phyloP scores from a whole-genome alignment of 2,888 invertebrate genomes.

The Frankliniella fusca region DNA sequence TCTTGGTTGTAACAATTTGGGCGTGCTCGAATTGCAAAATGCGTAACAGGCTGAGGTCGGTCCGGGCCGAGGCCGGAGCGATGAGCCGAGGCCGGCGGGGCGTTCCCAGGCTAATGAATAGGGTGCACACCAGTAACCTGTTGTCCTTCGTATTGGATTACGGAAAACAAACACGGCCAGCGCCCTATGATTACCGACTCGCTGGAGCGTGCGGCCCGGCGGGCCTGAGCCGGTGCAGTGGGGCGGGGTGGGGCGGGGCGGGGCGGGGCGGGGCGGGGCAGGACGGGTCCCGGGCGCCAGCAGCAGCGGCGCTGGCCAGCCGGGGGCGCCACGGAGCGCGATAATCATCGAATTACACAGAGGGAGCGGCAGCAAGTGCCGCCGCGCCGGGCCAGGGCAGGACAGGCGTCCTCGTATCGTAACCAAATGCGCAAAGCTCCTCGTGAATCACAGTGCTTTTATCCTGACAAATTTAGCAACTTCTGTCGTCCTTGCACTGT shows the following conservation, averaged over 20 bases:
- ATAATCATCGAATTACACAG: conserved; percentile 3
- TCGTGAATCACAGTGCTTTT: too few relatives aligned
- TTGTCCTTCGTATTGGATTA: conserved; percentile 12
- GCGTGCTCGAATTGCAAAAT: background rate
- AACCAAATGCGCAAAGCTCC: too few relatives aligned
- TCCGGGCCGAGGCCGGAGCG: too few relatives aligned
- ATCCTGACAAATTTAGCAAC: too few relatives aligned
- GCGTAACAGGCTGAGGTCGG: background rate
- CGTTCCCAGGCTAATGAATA: conserved; percentile 9
- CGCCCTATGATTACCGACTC: conserved; percentile 4
- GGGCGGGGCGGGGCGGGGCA: background rate
- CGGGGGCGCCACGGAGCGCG: background rate
- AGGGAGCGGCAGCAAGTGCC: background rate
- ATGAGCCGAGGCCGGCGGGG: too few relatives aligned
- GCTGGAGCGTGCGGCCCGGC: conserved; percentile 6
- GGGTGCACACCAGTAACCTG: background rate
- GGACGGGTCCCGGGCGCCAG: background rate
- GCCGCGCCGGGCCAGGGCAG: too few relatives aligned
- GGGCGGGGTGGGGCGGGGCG: background rate
- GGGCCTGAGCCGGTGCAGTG: background rate
- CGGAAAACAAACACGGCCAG: conserved; percentile 21
- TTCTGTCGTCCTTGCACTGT: too few relatives aligned
- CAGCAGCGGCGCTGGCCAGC: background rate
- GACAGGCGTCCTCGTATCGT: too few relatives aligned
- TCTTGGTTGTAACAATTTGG: background rate